Evolutionary conservation across 2,888 invertebrate species (phyloP).

Genomic region (Phalera bucephala): DNA sequence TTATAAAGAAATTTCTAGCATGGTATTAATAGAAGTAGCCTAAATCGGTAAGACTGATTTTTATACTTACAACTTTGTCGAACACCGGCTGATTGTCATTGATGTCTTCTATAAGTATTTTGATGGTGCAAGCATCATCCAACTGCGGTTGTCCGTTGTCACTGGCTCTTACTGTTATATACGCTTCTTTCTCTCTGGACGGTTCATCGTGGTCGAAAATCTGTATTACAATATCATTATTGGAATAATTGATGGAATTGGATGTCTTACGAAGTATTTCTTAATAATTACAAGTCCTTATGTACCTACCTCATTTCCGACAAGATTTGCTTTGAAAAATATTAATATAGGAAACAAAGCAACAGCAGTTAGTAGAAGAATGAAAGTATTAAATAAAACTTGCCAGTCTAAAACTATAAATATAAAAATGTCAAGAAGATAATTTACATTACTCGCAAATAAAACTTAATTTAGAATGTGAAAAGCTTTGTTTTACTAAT

Average conservation of each 20-base stretch:
- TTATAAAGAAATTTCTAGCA: too few species aligned
- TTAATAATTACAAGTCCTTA: too few species aligned
- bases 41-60: too few species aligned
- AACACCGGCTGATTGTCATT: conserved; percentile 95
- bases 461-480: too few species aligned
- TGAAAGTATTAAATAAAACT: too few species aligned
- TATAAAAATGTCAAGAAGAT: too few species aligned
- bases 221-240: conserved; percentile 55
- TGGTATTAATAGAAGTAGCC: too few species aligned
- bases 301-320: conserved; percentile 41
- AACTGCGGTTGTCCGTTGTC: conserved; percentile 96
- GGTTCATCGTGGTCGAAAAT: conserved; percentile 96
- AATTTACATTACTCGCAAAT: too few species aligned
- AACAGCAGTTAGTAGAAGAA: not conserved
- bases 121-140: conserved; percentile 96
- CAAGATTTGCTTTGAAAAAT: conserved; percentile 17
- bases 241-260: too few species aligned
- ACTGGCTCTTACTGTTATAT: conserved; percentile 94
- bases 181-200: conserved; percentile 90
- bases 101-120: conserved; percentile 94
- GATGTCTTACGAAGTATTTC: too few species aligned
- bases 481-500: too few species aligned
- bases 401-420: too few species aligned
- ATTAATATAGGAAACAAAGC: conserved; percentile 5
- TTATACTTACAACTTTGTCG: conserved; percentile 88